phyloP scores from a whole-genome alignment of 2,113 vertebrate species.

The Eptatretus burgeri region DNA sequence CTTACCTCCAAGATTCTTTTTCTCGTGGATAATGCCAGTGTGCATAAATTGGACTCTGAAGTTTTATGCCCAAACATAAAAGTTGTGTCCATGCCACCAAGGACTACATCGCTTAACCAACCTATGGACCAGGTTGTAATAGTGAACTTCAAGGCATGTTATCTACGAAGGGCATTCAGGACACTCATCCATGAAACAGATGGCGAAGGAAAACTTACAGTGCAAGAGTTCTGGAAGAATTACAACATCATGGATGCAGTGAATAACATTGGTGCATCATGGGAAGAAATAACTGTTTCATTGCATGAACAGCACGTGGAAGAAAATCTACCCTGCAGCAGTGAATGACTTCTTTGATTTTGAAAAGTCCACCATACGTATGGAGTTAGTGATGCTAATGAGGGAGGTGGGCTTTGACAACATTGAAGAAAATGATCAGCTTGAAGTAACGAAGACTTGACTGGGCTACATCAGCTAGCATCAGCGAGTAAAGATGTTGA shows the following conservation, averaged over 20 bases:
- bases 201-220: neutral
- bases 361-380: no score
- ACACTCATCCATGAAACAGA: neutral
- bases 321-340: constrained; percentile 1
- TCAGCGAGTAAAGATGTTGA: no score
- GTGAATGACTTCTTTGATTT: neutral
- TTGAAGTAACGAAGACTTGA: no score
- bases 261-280: neutral
- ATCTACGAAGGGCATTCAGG: neutral
- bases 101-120: neutral
- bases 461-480: no score
- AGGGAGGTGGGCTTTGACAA: no score
- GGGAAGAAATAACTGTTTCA: neutral
- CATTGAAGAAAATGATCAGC: no score
- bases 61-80: neutral
- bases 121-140: constrained; percentile 2
- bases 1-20: neutral
- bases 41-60: neutral
- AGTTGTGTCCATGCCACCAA: neutral
- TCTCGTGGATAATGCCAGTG: neutral
- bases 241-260: constrained; percentile 7
- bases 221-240: neutral
- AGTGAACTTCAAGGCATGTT: neutral
- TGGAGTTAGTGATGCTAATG: no score
- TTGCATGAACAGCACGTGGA: constrained; percentile 4